Evolutionary conservation across 92 coral and sea anemone species (phyloP).

Genomic region (Montipora capitata): DNA sequence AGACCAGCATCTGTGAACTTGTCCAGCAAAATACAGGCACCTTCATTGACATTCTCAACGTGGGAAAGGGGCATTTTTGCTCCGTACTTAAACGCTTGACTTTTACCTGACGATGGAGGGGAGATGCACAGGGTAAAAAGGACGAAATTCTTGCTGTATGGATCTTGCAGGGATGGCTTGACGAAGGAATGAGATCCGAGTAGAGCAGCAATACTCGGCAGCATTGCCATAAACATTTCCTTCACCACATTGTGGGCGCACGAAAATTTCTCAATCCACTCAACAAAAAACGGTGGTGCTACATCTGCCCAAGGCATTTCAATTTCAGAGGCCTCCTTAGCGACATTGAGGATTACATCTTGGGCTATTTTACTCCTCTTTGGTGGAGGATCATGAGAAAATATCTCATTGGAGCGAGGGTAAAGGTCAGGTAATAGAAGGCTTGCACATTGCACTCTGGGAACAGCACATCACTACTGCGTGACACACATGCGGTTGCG

Average conservation of each 20-base stretch:
- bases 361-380: constrained; percentile 39
- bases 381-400: constrained; percentile 39
- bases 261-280: constrained; percentile 55
- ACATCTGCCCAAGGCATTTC: constrained; percentile 56
- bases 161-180: constrained; percentile 55
- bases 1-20: constrained; percentile 78
- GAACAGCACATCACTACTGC: not conserved
- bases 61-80: constrained; percentile 33
- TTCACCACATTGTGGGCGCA: constrained; percentile 63
- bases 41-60: constrained; percentile 53
- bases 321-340: constrained; percentile 31
- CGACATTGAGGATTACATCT: constrained; percentile 7
- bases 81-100: constrained; percentile 59
- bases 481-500: not conserved
- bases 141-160: constrained; percentile 56
- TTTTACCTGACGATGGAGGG: constrained; percentile 74
- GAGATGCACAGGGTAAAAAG: constrained; percentile 65
- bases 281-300: constrained; percentile 51
- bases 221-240: constrained; percentile 74
- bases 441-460: constrained; percentile 6
- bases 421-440: not conserved
- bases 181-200: constrained; percentile 60
- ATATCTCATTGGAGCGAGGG: not conserved
- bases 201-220: constrained; percentile 58
- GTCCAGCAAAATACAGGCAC: constrained; percentile 67